phyloP scores from a whole-genome alignment of 1,140 invertebrate species.

The Eufriesea mexicana region DNA sequence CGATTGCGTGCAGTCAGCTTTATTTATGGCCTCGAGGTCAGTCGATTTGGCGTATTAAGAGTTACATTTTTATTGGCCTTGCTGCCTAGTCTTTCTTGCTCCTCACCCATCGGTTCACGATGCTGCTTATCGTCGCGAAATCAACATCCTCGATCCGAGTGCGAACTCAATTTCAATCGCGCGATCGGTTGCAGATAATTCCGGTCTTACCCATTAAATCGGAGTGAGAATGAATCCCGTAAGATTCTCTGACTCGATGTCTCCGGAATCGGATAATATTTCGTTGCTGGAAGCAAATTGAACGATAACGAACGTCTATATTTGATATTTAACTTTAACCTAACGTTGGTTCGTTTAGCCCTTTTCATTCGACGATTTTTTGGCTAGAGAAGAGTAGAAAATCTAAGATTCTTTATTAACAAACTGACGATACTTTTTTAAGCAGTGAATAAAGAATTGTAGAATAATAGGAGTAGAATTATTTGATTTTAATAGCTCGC shows the following conservation, averaged over 20 bases:
- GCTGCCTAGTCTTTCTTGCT: slow-evolving; percentile 2
- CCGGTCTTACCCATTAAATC: not conserved
- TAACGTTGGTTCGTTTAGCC: too few species aligned
- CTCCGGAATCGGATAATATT: not conserved
- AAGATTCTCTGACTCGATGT: not conserved
- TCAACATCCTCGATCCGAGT: not conserved
- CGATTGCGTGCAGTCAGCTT: slow-evolving; percentile 49
- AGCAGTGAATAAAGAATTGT: too few species aligned
- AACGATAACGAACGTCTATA: not conserved
- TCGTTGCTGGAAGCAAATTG: too few species aligned
- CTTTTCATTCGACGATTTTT: too few species aligned
- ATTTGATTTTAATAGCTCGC: too few species aligned
- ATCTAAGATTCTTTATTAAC: too few species aligned
- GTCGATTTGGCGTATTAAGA: slow-evolving; percentile 47
- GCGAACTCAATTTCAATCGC: not conserved
- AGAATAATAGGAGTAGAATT: too few species aligned
- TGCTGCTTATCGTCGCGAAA: not conserved
- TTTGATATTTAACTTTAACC: not conserved
- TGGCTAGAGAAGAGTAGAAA: too few species aligned
- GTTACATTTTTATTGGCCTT: slow-evolving; percentile 41
- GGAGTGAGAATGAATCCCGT: too few species aligned
- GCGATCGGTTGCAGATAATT: not conserved
- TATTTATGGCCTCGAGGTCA: slow-evolving; percentile 50
- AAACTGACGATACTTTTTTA: too few species aligned
- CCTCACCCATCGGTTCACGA: not conserved